Evolutionary conservation across 92 coral and sea anemone genomes (phyloP), one percentile per base, ranked within the genome.

Genomic region (Porites cylindrica): DNA sequence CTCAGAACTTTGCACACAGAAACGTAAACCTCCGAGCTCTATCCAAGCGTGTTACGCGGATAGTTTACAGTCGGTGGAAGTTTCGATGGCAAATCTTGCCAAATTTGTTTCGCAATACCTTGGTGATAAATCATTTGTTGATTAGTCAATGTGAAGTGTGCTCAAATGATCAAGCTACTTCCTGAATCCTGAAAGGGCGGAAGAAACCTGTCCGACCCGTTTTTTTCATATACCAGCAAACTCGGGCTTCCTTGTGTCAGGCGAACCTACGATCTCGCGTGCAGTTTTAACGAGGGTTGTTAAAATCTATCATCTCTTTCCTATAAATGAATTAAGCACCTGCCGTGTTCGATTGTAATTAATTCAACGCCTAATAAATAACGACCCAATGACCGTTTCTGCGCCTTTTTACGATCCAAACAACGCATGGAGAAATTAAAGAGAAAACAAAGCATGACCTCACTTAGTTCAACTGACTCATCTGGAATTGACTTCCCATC

Each of bases 171-270:
- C 64, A 51, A 56, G 26, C 67, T 82, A 10, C 86, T 70, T 82
- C 78, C 70, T 70, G 70, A 82, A 82, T 82, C 86, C 86, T 26
- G 32, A 82, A 64, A 38, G 16, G 72, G 86, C 86, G 86, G 47
- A 38, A 38, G 47, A 38, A 38, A 38, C 47, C 47, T 38, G 47
- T 38, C 47, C 47, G 47, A 38, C 47, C 47, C 47, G 47, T 38
- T 38, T 38, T 38, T 38, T 38, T 38, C 7, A 38, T 38, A 38
- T 38, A 38, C 47, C 47, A 3, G 47, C 58, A 60, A 20, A 29
- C 32, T 54, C 16, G 10, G 76, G 38, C 19, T 17, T 17, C 20
- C 70, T 12, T 38, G 47, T 38, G 47, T 38, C 59, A 61, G 23
- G 20, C 7, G 60, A 19, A 53, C 68, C 26, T 21, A n/a, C 13